phyloP scores from a whole-genome alignment of 2,888 invertebrate genomes.

The Agapostemon virescens region DNA sequence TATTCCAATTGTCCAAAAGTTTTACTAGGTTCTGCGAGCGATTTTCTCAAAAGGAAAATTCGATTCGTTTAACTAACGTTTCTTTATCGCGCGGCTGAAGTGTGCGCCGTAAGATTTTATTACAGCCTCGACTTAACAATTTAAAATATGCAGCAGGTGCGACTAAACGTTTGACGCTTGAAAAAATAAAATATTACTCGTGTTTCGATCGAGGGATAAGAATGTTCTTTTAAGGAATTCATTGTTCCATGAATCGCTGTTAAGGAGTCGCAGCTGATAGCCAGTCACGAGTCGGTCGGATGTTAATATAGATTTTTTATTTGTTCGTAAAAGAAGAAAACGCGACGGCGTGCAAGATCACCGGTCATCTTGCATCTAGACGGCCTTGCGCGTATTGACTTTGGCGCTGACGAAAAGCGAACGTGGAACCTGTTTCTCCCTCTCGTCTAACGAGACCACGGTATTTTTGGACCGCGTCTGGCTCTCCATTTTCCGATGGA shows the following conservation, averaged over 20 bases:
- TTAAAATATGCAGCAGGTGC: background rate
- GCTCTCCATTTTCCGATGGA: slow-evolving; percentile 41
- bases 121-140: background rate
- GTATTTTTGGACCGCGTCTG: slow-evolving; percentile 33
- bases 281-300: background rate
- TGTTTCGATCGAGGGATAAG: too few relatives aligned
- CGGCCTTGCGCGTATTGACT: slow-evolving; percentile 59
- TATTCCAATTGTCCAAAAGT: too few relatives aligned
- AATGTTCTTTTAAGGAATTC: background rate
- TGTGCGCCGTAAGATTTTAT: too few relatives aligned
- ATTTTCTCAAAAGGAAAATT: too few relatives aligned
- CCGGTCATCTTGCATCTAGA: slow-evolving; percentile 40
- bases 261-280: background rate
- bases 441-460: slow-evolving; percentile 33
- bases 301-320: slow-evolving; percentile 1
- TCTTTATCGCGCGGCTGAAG: too few relatives aligned
- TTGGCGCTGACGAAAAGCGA: slow-evolving; percentile 56
- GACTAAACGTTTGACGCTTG: background rate
- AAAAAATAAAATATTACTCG: background rate
- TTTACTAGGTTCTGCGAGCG: too few relatives aligned
- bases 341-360: slow-evolving; percentile 12
- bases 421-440: slow-evolving; percentile 55
- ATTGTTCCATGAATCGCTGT: background rate
- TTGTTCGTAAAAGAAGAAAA: background rate
- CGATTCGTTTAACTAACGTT: too few relatives aligned